phyloP scores from a whole-genome alignment of 2,113 vertebrate genomes.

The Spermophilus dauricus region DNA sequence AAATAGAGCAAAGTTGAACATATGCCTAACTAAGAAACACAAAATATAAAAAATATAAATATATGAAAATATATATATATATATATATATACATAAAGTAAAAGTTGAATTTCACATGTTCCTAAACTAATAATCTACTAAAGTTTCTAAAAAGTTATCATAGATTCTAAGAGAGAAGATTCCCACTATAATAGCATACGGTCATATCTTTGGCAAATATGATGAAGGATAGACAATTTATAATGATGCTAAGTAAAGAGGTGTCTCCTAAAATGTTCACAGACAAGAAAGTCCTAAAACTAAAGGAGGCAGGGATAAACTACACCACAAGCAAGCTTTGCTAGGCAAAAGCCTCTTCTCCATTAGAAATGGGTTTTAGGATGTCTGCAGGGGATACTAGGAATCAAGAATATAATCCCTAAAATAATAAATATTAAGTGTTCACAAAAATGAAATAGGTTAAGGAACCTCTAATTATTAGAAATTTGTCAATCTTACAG shows the following conservation, averaged over 20 bases:
- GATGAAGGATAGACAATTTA: slow-evolving; percentile 15
- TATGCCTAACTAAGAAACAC: slow-evolving; percentile 34
- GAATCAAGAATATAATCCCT: slow-evolving; percentile 54
- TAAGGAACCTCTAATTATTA: background rate
- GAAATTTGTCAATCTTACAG: slow-evolving; percentile 39
- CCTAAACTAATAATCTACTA: background rate
- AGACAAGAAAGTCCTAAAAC: slow-evolving; percentile 43
- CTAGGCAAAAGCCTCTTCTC: slow-evolving; percentile 9
- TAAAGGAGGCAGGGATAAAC: background rate
- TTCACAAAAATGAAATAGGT: slow-evolving; percentile 7
- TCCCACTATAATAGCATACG: background rate
- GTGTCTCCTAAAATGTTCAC: background rate
- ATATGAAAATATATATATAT: background rate
- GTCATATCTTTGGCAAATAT: background rate
- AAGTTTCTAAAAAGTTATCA: slow-evolving; percentile 28
- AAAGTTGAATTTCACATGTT: slow-evolving; percentile 47
- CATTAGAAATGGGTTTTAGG: slow-evolving; percentile 29
- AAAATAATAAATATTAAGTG: slow-evolving; percentile 49
- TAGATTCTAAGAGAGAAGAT: slow-evolving; percentile 11
- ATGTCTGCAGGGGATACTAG: background rate
- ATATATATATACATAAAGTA: background rate
- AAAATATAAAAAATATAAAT: background rate
- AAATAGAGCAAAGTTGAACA: background rate
- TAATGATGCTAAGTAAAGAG: background rate
- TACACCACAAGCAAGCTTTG: slow-evolving; percentile 13